Percentiles rank a stretch among this genome's conserved stretches.
These are phyloP conservation scores for Sphyrna mokarran DNA, from an alignment of 2,113 vertebrate genomes.

Conservation along the genomic window DNA sequence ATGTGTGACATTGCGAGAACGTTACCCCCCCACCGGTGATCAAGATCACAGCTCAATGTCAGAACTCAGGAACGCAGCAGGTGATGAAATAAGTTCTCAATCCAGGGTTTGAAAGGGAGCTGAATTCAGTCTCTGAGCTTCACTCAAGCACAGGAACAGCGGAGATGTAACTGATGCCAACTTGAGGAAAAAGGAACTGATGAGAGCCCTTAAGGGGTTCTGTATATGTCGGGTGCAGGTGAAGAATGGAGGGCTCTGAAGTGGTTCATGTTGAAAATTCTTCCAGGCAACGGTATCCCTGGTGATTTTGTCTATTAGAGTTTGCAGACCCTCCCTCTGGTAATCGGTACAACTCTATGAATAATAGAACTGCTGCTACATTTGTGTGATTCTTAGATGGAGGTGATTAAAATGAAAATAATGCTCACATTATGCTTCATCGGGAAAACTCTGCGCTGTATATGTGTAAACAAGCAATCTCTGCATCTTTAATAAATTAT, in stretches of 20 bases:
- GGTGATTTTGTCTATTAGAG: not conserved
- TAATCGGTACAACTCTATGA: not conserved
- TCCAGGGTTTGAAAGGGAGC: not conserved
- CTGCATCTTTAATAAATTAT: slow-evolving; percentile 22
- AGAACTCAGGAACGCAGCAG: not conserved
- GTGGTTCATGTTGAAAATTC: not conserved
- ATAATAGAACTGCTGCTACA: not conserved
- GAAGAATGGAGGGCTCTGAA: not conserved
- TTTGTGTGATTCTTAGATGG: not conserved
- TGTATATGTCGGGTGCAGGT: slow-evolving; percentile 27
- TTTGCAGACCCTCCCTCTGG: not conserved
- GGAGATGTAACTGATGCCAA: not conserved
- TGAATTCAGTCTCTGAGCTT: not conserved
- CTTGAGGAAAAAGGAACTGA: not conserved
- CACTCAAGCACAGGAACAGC: not conserved
- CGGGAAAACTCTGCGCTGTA: not conserved
- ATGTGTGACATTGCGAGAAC: not conserved
- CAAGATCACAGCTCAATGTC: not conserved
- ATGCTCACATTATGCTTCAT: not conserved
- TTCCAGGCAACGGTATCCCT: not conserved
- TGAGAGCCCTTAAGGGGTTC: not conserved
- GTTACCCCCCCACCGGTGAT: not conserved
- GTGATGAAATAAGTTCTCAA: not conserved
- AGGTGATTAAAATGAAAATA: slow-evolving; percentile 7
- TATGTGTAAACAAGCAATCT: not conserved